phyloP scores from a whole-genome alignment of 2,113 vertebrate species.

The Neofelis nebulosa region DNA sequence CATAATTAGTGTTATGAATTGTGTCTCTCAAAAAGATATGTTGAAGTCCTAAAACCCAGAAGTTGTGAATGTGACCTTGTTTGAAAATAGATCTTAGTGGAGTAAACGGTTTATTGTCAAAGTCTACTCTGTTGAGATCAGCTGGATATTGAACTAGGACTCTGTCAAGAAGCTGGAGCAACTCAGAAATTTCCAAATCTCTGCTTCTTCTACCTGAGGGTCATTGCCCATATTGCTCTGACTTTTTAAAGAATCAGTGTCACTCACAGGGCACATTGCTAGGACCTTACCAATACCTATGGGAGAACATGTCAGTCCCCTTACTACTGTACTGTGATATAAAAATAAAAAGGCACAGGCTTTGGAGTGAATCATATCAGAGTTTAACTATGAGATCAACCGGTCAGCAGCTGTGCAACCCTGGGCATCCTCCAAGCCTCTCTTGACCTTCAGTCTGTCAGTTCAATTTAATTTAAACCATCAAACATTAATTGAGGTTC shows the following conservation, averaged over 20 bases:
- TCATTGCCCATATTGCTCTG: background rate
- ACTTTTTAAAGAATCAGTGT: background rate
- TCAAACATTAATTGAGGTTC: background rate
- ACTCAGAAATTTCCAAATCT: background rate
- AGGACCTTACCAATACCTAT: background rate
- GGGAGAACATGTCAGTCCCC: background rate
- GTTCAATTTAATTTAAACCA: constrained; percentile 43
- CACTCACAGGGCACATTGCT: background rate
- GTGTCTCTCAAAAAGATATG: background rate
- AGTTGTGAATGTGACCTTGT: background rate
- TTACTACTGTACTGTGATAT: background rate
- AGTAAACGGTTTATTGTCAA: background rate
- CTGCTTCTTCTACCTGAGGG: background rate
- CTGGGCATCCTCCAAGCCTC: background rate
- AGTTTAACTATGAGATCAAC: background rate
- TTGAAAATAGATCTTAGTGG: background rate
- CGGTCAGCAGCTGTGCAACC: background rate
- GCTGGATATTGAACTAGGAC: background rate
- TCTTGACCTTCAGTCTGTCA: background rate
- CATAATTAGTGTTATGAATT: background rate
- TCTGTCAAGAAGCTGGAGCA: background rate
- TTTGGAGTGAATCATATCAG: background rate
- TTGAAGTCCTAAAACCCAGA: background rate
- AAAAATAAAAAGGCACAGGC: background rate
- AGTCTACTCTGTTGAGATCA: background rate